phyloP scores from a whole-genome alignment of 2,113 vertebrate genomes.

The Myiozetetes cayanensis region DNA sequence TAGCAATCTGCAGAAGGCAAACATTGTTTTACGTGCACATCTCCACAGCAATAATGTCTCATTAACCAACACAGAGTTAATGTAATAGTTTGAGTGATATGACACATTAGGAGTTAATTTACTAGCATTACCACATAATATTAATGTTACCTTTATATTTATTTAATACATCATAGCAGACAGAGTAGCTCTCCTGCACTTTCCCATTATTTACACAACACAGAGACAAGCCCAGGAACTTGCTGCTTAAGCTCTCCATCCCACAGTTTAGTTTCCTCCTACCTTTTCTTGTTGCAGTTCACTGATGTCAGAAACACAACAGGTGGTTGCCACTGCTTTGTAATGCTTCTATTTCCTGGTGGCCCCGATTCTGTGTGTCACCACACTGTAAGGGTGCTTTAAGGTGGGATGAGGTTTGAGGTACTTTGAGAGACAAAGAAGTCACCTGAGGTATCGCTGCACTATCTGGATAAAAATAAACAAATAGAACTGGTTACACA shows the following conservation, averaged over 20 bases:
- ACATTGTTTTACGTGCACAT: fast-evolving
- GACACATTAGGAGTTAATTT: background rate
- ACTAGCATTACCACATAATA: background rate
- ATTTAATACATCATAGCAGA: background rate
- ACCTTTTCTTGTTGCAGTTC: background rate
- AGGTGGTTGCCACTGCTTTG: background rate
- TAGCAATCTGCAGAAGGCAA: background rate
- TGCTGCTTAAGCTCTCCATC: background rate
- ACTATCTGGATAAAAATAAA: background rate
- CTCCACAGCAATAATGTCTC: background rate
- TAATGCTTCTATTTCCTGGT: background rate
- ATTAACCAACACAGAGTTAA: background rate
- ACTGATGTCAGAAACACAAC: background rate
- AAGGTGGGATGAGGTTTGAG: background rate
- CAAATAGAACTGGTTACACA: background rate
- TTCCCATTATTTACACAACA: background rate
- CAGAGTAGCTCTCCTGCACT: background rate
- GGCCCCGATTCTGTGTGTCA: background rate
- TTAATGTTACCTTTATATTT: background rate
- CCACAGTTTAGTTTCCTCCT: background rate
- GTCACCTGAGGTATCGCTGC: background rate
- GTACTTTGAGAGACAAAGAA: background rate
- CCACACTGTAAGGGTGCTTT: background rate
- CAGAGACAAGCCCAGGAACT: background rate
- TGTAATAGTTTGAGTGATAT: background rate